Base-by-base conservation (phyloP, 2,113 vertebrate genomes). In the Pogona vitticeps region DNA sequence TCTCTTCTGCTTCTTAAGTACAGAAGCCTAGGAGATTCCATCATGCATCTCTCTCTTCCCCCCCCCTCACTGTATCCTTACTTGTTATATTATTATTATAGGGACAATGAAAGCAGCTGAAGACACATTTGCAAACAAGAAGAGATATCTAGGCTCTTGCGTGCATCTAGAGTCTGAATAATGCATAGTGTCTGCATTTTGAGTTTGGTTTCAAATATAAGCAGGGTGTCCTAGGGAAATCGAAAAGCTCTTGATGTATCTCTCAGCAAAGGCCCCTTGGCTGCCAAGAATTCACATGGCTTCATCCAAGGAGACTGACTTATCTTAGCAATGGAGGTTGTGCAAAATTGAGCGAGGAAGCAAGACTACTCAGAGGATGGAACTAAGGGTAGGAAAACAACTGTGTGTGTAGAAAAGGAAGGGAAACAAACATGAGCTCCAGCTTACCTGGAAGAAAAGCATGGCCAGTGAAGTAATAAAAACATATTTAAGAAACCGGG, bases 101-200 rank as follows among this genome's bases (percentile, higher is more conserved):
- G 77, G 81, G 89, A 86, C 63, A 90, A 87, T 88, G 89, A 93
- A 91, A 63, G 18, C 65, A 61, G 83, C 61, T 81, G 89, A 90
- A 70, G 26, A 82, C 77, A 59, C 91, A 77, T 96, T 95, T 95
- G 94, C 92, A 93, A 94, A 90, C 86, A 93, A 77, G 85, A 95
- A 89, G 78, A 86, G 92, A 91, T 87, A 72, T 56, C 68, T 90
- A 89, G 56, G 72, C 52, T 68, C 61, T 26, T 71, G 71, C 52
- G 80, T 90, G 76, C 88, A 93, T 89, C 83, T 91, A 91, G 82
- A 90, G 86, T 91, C 92, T 95, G 91, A 96, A 95, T 96, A 95
- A 96, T 96, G 91, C 88, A 95, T 94, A 91, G 89, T 91, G 92
- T 85, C 86, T 89, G 92, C 87, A 95, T 38, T 70, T 95, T 94